A percentile compares a stretch with the other conserved stretches of the same genome.
Conservation (phyloP, 2,797 vertebrate species). For the Arctocebus calabarensis region DNA sequence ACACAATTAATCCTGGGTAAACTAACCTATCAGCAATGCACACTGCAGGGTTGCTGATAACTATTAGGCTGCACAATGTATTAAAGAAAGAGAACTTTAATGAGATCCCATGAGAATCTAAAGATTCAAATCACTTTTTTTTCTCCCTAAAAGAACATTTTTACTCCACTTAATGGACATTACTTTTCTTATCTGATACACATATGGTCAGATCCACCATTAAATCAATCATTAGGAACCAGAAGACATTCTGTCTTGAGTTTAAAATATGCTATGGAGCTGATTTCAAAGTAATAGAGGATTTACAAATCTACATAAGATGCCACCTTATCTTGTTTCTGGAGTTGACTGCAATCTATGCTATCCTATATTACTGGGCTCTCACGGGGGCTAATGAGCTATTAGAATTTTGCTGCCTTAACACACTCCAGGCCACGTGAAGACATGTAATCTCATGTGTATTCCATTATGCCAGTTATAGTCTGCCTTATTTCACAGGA, state of each 20-base stretch:
- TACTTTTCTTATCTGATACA: conserved; percentile 59
- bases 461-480: not conserved
- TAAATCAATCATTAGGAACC: conserved; percentile 73
- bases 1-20: conserved; percentile 88
- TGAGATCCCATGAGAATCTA: conserved; percentile 86
- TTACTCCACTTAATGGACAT: conserved; percentile 78
- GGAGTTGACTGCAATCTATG: not conserved
- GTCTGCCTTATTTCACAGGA: not conserved
- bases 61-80: conserved; percentile 75
- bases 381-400: conserved; percentile 23
- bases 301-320: not conserved
- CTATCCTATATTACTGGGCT: not conserved
- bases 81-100: conserved; percentile 84
- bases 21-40: conserved; percentile 84
- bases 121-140: conserved; percentile 69
- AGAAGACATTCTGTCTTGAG: conserved; percentile 29
- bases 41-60: conserved; percentile 82
- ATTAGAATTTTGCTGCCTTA: not conserved
- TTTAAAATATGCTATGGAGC: conserved; percentile 45
- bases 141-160: conserved; percentile 81
- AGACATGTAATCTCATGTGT: not conserved
- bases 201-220: conserved; percentile 19
- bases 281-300: conserved; percentile 8
- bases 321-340: not conserved
- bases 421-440: not conserved